These are phyloP conservation scores for Atractosteus spatula DNA, from an alignment of 2,113 vertebrate species.

Conservation along the genomic window DNA sequence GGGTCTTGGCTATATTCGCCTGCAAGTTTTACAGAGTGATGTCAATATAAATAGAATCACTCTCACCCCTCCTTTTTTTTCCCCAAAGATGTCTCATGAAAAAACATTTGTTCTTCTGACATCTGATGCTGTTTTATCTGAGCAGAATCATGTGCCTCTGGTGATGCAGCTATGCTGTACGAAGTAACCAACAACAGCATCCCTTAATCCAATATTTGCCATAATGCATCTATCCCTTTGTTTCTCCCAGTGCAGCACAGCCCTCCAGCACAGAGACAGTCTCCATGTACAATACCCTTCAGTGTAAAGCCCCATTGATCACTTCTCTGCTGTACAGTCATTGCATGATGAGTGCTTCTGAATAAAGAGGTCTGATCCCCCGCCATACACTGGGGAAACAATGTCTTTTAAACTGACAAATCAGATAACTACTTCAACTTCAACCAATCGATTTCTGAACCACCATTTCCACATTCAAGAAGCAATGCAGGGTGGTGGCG, in stretches of 20 bases:
- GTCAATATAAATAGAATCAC: conserved; percentile 24
- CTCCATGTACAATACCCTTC: neutral
- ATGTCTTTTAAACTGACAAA: neutral
- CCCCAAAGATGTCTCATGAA: neutral
- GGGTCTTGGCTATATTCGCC: neutral
- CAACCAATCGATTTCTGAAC: neutral
- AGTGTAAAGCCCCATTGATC: neutral
- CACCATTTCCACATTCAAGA: neutral
- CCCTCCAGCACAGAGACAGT: neutral
- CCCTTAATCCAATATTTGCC: conserved; percentile 6
- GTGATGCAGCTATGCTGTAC: neutral
- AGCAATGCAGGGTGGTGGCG: neutral
- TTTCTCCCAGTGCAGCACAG: neutral
- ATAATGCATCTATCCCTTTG: neutral
- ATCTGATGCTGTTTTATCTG: neutral
- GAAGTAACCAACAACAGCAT: neutral
- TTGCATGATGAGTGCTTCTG: neutral
- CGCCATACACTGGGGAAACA: no score
- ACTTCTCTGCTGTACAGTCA: neutral
- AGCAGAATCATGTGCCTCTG: neutral
- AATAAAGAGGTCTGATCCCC: neutral
- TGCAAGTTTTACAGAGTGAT: conserved; percentile 21
- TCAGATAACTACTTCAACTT: neutral
- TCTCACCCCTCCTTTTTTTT: neutral
- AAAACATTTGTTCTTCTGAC: neutral